Conservation (phyloP, 2,113 vertebrate genomes). For the Maccullochella peelii region DNA sequence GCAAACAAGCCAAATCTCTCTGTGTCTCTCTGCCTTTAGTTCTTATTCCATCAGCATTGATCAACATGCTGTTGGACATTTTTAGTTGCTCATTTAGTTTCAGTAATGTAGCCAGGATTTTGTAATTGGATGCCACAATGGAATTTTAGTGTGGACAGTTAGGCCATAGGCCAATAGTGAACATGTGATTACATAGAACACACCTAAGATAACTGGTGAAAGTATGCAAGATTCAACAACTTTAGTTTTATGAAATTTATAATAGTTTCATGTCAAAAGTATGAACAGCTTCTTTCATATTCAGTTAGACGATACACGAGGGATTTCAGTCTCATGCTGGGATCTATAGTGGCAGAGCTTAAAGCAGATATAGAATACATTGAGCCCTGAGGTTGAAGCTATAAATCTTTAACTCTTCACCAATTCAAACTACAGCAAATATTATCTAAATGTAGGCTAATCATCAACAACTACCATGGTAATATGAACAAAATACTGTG, state of each 20-base stretch:
- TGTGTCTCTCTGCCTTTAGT: slow-evolving; percentile 2
- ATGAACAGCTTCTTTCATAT: neutral
- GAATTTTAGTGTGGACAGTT: slow-evolving; percentile 4
- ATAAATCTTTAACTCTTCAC: neutral
- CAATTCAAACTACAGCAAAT: neutral
- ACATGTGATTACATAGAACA: neutral
- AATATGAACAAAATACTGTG: too few species aligned
- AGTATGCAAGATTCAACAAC: neutral
- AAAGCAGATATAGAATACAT: neutral
- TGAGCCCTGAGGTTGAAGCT: neutral
- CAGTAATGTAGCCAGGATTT: slow-evolving; percentile 24
- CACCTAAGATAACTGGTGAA: neutral
- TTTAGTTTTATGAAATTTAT: neutral
- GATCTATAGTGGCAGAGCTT: neutral
- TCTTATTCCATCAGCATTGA: slow-evolving; percentile 21
- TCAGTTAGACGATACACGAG: neutral
- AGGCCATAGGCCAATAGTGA: slow-evolving; percentile 15
- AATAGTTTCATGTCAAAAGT: neutral
- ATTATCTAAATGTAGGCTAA: neutral
- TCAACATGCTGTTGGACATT: slow-evolving; percentile 29
- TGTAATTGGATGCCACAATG: slow-evolving; percentile 12
- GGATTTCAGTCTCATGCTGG: neutral
- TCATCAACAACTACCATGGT: neutral
- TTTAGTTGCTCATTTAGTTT: slow-evolving; percentile 33
- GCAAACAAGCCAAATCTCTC: neutral